Base-by-base conservation (phyloP, 2,113 vertebrate genomes). In the Microcebus tavaratra region DNA sequence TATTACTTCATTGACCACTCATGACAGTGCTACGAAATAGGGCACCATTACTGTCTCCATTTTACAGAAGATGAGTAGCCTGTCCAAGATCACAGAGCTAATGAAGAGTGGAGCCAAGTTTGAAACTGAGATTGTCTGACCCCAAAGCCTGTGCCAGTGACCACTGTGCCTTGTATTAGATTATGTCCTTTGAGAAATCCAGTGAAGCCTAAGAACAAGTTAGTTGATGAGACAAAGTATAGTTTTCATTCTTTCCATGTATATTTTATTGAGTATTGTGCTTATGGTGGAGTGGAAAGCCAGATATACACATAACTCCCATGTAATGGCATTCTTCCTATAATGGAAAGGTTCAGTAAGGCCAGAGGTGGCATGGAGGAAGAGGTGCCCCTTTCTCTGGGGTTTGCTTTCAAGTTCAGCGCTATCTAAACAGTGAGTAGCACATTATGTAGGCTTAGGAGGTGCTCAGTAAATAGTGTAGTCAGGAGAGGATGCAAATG, bases 121-220 rank as follows among this genome's bases (percentile, higher is more conserved):
- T 36, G 61, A n/a, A 57, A 13, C 36, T 34, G 25, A 76, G 21
- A 21, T 57, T 1, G 3, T 80, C 42, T 70, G 50, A 70, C 31
- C 27, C 42, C 10, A 25, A 42, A 83, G 6, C n/a, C 50, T 36
- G 0, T 48, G 7, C 13, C 68, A 2, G 72, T 87, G 75, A 59
- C 50, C 34, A 53, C 18, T 8, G 29, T 53, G 5, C 31, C 72
- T 95, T 70, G 13, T n/a, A 57, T 84, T 70, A 36, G 39, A 72
- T 78, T 67, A 15, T 63, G 25, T 39, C 34, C 86, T 82, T 91
- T 70, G 95, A 91, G 50, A 94, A 94, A 81, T 67, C 29, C 27
- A 23, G 0, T 84, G 85, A 93, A 90, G 80, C 36, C 63, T 88
- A 50, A 78, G 48, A 23, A 88, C 27, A 90, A 63, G n/a, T 73